Base-by-base conservation (phyloP, 2,113 vertebrate genomes). In the Vulpes lagopus region DNA sequence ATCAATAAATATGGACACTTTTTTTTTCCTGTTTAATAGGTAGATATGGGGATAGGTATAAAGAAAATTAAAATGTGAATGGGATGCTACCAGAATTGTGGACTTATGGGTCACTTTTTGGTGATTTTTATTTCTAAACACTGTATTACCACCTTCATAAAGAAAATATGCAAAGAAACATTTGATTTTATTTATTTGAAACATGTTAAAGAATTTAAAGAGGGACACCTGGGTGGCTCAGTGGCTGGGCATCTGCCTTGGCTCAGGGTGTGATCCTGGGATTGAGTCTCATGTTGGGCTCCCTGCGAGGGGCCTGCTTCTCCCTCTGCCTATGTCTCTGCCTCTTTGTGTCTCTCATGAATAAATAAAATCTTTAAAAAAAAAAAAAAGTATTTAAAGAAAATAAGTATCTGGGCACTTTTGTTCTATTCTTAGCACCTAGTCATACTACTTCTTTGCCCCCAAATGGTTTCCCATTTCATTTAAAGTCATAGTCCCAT, bases 11-110 rank as follows among this genome's bases (percentile, higher is more conserved):
- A 49, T 12, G 38, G n/a, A 51, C 49, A 30, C 1, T 38, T 73
- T 25, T 84, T 84, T 84, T 20, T 17, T 43, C 23, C n/a, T 43
- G 9, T 71, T 86, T 43, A 38, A 55, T 32, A 65, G 49, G 76
- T 71, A 43, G 43, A 92, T 55, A 65, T 20, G 22, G 69, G n/a
- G 27, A 74, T 20, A 87, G 22, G 51, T 80, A 65, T 15, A 74
- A 32, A 82, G 23, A 93, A 76, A n/a, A 71, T 65, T 49, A 79
- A 89, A 89, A 64, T 64, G 43, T 90, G 71, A 90, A n/a, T 49
- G 35, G 76, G 30, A 22, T 92, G 55, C n/a, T 69, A 80, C 16
- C 51, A 79, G 32, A 6, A 84, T 53, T 89, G 43, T 80, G 43
- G 62, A 67, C 67, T 76, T 15, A 38, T 9, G 8, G 17, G 8